Evolutionary conservation across 2,888 invertebrate species (phyloP), one percentile per base, ranked within the genome.

Genomic region (Serrognathus titanus): DNA sequence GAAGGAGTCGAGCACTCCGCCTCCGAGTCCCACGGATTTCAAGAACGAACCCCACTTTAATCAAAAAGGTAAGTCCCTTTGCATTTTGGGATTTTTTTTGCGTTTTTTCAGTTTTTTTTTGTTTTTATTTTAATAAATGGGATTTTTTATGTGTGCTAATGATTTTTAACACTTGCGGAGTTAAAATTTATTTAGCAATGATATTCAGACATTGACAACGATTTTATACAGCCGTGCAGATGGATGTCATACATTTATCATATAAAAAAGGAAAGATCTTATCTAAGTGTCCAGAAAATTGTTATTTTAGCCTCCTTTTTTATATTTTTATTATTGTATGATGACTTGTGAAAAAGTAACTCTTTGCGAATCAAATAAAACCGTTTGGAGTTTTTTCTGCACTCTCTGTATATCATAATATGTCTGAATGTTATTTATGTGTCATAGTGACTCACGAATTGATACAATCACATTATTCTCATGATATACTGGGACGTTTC

Each of bases 21-120:
- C 78, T 11, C 74, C 78, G 10, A 77, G 75, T 64, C 77, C 77
- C 2, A 72, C 74, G 3, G 76, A 76, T 71, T 71, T 68, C 51
- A 65, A 67, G 43, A 36, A 48, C n/a, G 36, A 31, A 24, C 2
- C 6, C 11, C 35, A 16, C 35, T 24, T 16, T 11, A 24, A 46
- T 46, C 10, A 9, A 46, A 46, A 48, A 20, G 12, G 31, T 48
- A 31, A 48, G 11, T 46, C 5, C 16, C 24, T 31, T 31, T 31
- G 8, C 2, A 41, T 13, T 16, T 36, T 48, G 48, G 10, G 13
- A 36, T 48, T 48, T 35, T 48, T 47, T 48, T 48, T n/a, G 24
- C 20, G 13, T 48, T 48, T 49, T 37, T 20, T 38, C 38, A 12
- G 38, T 49, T 38, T 38, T 12, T 9, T 13, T 49, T 31, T 49